phyloP scores from a whole-genome alignment of 2,888 invertebrate species.

The Leucophora obtusa region DNA sequence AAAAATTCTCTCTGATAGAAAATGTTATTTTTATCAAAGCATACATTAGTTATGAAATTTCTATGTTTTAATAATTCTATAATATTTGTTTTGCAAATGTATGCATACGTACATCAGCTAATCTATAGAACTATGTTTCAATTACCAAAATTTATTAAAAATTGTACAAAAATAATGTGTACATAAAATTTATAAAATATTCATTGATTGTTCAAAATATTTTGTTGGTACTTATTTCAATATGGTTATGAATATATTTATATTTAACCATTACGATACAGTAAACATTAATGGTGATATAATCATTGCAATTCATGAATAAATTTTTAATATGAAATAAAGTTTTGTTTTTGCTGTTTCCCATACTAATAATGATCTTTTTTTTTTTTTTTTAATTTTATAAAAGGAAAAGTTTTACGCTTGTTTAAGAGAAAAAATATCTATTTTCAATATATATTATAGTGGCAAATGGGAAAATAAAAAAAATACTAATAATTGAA shows the following conservation, averaged over 20 bases:
- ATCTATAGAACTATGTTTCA: not conserved
- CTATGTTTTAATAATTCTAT: too few species aligned
- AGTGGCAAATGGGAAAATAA: too few species aligned
- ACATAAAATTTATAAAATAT: slow-evolving; percentile 53
- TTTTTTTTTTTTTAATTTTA: too few species aligned
- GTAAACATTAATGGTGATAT: slow-evolving; percentile 49
- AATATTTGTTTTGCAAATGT: too few species aligned
- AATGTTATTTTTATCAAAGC: too few species aligned
- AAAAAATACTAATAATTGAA: too few species aligned
- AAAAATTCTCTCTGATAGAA: too few species aligned
- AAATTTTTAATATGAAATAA: slow-evolving; percentile 44
- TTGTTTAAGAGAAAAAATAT: too few species aligned
- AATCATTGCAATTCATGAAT: slow-evolving; percentile 45
- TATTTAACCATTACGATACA: not conserved
- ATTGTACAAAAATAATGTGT: slow-evolving; percentile 33
- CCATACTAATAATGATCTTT: too few species aligned
- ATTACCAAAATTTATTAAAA: not conserved
- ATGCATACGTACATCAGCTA: not conserved
- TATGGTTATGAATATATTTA: not conserved
- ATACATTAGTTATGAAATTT: too few species aligned
- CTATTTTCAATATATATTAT: too few species aligned
- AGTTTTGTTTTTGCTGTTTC: not conserved
- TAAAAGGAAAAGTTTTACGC: too few species aligned
- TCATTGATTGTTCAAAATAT: slow-evolving; percentile 19
- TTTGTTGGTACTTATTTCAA: not conserved